Percentiles rank a stretch among this genome's conserved stretches.
These are phyloP conservation scores for Lissocephala sabroskyi DNA, from an alignment of 2,888 invertebrate genomes.

Conservation along the genomic window DNA sequence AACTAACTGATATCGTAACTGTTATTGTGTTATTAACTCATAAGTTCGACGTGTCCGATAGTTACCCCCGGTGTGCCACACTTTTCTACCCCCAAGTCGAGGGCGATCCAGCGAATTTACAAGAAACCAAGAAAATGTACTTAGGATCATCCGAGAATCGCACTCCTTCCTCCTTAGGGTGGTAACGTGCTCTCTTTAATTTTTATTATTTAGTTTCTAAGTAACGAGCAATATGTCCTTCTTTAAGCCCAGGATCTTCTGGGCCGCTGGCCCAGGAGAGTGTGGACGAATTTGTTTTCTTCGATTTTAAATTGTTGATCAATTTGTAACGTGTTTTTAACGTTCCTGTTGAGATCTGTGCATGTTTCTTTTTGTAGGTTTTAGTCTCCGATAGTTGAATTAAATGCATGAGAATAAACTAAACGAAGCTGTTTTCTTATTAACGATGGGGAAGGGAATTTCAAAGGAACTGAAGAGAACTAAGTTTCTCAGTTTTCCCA, in stretches of 20 bases:
- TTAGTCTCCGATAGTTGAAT: constrained; percentile 22
- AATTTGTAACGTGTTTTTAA: constrained; percentile 51
- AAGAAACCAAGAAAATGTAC: no score
- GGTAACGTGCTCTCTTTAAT: constrained; percentile 53
- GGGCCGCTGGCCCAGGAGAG: no score
- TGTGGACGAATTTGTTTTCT: background rate
- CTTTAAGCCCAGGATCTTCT: background rate
- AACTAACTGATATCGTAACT: no score
- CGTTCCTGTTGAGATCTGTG: constrained; percentile 23
- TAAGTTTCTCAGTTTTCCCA: no score
- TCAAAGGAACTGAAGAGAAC: no score
- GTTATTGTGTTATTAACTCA: background rate
- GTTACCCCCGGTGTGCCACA: background rate
- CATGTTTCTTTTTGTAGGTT: constrained; percentile 51
- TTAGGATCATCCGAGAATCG: no score
- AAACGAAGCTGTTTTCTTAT: background rate
- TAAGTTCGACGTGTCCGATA: background rate
- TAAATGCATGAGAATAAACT: constrained; percentile 42
- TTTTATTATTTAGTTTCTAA: constrained; percentile 55
- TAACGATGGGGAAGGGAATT: no score
- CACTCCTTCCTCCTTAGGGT: no score
- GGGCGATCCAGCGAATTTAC: no score
- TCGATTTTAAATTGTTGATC: constrained; percentile 50
- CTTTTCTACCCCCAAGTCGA: no score
- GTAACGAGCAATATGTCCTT: constrained; percentile 1